phyloP scores from a whole-genome alignment of 2,888 invertebrate species.

The Drosophila aldrichi region DNA sequence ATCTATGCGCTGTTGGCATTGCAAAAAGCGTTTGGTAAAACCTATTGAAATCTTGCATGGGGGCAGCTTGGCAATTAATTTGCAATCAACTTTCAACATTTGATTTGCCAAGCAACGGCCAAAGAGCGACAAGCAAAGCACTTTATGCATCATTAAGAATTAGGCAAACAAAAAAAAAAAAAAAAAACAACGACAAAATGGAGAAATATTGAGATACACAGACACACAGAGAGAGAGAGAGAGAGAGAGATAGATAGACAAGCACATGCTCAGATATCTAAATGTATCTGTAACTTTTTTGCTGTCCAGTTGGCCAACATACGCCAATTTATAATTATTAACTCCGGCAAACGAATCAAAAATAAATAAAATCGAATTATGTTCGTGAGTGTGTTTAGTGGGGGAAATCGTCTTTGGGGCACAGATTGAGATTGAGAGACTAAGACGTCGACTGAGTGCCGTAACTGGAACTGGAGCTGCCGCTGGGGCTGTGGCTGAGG shows the following conservation, averaged over 20 bases:
- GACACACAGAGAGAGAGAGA: slow-evolving; percentile 11
- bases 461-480: slow-evolving; percentile 11
- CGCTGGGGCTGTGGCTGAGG: slow-evolving; percentile 6
- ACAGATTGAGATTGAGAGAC: slow-evolving; percentile 26
- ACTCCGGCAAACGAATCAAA: slow-evolving; percentile 72
- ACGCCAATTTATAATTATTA: slow-evolving; percentile 81
- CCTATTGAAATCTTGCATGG: slow-evolving; percentile 33
- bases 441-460: slow-evolving; percentile 11
- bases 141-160: slow-evolving; percentile 82
- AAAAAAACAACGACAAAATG: slow-evolving; percentile 81
- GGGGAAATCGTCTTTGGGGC: slow-evolving; percentile 40
- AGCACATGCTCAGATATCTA: slow-evolving; percentile 16
- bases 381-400: slow-evolving; percentile 43
- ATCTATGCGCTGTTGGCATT: slow-evolving; percentile 32
- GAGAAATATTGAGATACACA: slow-evolving; percentile 64
- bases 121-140: slow-evolving; percentile 55
- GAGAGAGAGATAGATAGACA: neutral
- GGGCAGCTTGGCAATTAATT: slow-evolving; percentile 71
- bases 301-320: slow-evolving; percentile 65
- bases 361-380: slow-evolving; percentile 80
- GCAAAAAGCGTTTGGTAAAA: slow-evolving; percentile 32
- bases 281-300: slow-evolving; percentile 47
- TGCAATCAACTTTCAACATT: slow-evolving; percentile 80
- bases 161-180: slow-evolving; percentile 76
- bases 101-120: slow-evolving; percentile 42